phyloP scores from a whole-genome alignment of 2,113 vertebrate genomes.

The Coptodon bakossiorum region DNA sequence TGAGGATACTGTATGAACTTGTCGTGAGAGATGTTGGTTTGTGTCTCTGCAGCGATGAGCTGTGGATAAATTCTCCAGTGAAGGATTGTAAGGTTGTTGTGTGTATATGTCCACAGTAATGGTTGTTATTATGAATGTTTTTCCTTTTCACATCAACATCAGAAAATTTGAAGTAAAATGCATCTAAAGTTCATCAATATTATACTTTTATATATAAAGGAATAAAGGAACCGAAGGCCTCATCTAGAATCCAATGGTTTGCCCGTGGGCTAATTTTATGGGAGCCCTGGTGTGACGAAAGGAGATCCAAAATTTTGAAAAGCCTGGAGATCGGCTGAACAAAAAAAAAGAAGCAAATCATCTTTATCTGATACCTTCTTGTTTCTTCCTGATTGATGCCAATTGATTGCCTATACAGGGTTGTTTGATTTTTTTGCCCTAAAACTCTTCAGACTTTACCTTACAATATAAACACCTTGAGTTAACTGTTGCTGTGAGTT shows the following conservation, averaged over 20 bases:
- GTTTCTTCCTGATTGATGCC: not conserved
- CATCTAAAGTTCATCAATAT: not conserved
- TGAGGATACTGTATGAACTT: slow-evolving; percentile 45
- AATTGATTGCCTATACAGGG: not conserved
- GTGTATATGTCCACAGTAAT: not conserved
- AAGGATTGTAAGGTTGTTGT: not conserved
- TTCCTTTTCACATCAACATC: not conserved
- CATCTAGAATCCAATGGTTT: not conserved
- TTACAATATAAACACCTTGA: not conserved
- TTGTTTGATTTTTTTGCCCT: not conserved
- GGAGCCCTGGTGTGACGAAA: not conserved
- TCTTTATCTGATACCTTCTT: not conserved
- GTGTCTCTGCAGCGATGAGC: not conserved
- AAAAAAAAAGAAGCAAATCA: not conserved
- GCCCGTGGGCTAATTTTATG: not conserved
- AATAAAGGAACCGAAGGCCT: not conserved
- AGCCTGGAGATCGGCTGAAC: not conserved
- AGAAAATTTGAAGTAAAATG: not conserved
- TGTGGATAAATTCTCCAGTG: not conserved
- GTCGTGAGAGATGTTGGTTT: slow-evolving; percentile 24
- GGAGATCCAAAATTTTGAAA: not conserved
- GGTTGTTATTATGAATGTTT: not conserved
- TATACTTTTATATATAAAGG: not conserved
- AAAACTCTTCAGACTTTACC: not conserved
- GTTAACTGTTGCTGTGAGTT: not conserved